Conservation (phyloP, 2,888 invertebrate genomes). For the Drosophila eohydei region DNA sequence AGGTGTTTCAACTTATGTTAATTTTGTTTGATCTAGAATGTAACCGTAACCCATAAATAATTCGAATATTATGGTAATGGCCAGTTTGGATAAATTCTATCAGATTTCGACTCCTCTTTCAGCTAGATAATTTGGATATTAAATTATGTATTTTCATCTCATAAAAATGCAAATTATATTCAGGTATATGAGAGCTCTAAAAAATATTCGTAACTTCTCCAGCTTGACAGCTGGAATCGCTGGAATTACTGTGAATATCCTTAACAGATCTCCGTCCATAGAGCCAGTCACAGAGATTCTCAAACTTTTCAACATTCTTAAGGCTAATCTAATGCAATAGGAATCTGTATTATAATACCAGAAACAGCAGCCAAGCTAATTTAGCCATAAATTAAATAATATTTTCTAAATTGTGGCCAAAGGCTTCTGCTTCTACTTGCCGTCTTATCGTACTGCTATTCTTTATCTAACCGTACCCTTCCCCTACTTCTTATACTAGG, state of each 20-base stretch:
- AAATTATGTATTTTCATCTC: too few species aligned
- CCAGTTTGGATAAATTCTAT: background rate
- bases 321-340: background rate
- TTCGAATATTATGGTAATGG: too few species aligned
- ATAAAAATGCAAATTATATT: too few species aligned
- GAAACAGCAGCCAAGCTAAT: background rate
- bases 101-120: background rate
- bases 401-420: background rate
- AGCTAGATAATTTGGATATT: background rate
- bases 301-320: background rate
- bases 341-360: background rate
- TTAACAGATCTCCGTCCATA: background rate
- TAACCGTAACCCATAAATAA: too few species aligned
- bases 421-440: conserved; percentile 1
- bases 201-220: background rate
- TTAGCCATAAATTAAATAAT: background rate
- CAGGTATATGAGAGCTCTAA: too few species aligned
- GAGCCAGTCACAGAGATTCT: background rate
- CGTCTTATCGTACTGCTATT: conserved; percentile 10
- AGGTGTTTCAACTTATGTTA: too few species aligned
- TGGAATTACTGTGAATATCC: too few species aligned
- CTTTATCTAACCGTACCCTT: conserved; percentile 36
- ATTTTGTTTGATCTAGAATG: too few species aligned
- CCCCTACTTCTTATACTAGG: conserved; percentile 50
- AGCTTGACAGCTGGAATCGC: background rate